Conservation (phyloP, 2,113 vertebrate species). For the Echinops telfairi region DNA sequence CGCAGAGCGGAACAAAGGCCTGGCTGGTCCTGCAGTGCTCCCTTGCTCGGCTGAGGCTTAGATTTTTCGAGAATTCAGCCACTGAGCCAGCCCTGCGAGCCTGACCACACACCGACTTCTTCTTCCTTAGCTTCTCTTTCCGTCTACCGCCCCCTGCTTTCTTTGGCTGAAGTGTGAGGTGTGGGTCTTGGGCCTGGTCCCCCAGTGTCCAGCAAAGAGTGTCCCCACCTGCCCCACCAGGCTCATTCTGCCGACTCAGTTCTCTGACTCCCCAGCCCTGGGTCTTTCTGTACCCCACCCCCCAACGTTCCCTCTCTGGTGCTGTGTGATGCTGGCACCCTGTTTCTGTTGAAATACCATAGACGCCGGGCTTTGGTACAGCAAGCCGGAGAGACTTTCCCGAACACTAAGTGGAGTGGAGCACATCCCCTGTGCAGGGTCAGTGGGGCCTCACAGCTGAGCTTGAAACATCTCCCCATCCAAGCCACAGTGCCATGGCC, state of each 20-base stretch:
- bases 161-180: not conserved
- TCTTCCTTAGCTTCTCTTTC: too few species aligned
- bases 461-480: not conserved
- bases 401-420: not conserved
- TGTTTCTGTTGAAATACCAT: not conserved
- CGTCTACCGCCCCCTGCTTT: not conserved
- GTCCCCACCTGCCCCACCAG: not conserved
- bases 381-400: not conserved
- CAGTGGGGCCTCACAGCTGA: not conserved
- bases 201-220: not conserved
- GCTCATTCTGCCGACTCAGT: not conserved
- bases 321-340: not conserved
- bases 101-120: too few species aligned
- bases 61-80: not conserved
- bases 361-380: not conserved
- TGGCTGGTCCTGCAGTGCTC: not conserved
- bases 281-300: too few species aligned
- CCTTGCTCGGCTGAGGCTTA: not conserved
- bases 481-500: not conserved
- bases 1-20: not conserved
- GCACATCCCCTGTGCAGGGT: not conserved
- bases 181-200: not conserved
- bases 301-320: not conserved
- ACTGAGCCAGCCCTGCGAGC: not conserved
- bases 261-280: not conserved